These are phyloP conservation scores for Ophioderma brevispina DNA, from an alignment of 35 echinoderm and acorn worm species.

Conservation along the genomic window DNA sequence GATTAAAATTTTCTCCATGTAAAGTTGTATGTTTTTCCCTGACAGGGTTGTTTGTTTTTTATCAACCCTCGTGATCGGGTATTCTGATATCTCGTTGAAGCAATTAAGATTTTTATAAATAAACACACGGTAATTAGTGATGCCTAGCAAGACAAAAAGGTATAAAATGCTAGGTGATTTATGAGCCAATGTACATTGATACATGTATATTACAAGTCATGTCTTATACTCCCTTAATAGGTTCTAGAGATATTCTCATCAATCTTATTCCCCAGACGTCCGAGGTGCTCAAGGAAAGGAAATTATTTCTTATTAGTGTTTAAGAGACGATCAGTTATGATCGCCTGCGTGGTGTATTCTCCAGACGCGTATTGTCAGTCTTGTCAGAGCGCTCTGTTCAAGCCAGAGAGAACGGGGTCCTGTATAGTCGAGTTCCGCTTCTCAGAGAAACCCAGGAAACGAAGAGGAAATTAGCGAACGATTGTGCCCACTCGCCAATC, in stretches of 20 bases:
- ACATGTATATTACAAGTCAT: no score
- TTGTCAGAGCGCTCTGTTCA: not conserved
- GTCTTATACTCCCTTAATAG: no score
- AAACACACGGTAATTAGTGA: no score
- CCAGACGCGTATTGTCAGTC: not conserved
- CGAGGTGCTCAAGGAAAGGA: not conserved
- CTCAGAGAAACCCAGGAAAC: not conserved
- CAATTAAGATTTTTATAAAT: no score
- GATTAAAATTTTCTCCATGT: no score
- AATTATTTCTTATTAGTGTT: conserved; percentile 4
- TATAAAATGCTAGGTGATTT: no score
- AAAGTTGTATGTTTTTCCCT: no score
- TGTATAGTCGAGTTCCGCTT: conserved; percentile 9
- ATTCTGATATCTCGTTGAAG: no score
- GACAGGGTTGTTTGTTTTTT: no score
- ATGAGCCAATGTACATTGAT: no score
- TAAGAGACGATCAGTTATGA: not conserved
- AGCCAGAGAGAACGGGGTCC: not conserved
- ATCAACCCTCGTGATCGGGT: no score
- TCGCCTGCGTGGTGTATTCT: not conserved
- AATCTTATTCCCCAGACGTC: not conserved
- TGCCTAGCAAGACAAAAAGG: no score
- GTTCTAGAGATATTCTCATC: not conserved
- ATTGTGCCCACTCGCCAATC: not conserved
- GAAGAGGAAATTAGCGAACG: conserved; percentile 2